A percentile compares a stretch with the other conserved stretches of the same genome.
These are phyloP conservation scores for Megalops atlanticus DNA, from an alignment of 2,113 vertebrate genomes.

Conservation along the genomic window DNA sequence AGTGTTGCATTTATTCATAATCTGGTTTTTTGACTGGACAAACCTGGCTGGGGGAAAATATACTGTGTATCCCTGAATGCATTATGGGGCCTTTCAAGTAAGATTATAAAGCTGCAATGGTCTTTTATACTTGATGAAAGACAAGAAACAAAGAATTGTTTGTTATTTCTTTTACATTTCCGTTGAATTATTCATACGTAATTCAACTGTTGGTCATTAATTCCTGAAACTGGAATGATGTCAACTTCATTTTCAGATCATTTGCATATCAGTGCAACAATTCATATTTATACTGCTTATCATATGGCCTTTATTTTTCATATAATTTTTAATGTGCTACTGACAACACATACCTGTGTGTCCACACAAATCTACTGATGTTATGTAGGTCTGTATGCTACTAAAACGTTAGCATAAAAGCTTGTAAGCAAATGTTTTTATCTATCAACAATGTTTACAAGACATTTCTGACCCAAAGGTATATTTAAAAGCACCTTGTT, in stretches of 20 bases:
- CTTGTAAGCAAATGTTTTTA: neutral
- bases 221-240: neutral
- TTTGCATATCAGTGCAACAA: no score
- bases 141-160: conserved; percentile 19
- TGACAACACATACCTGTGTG: neutral
- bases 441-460: no score
- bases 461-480: no score
- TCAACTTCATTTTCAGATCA: neutral
- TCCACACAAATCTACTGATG: neutral
- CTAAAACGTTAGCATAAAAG: neutral
- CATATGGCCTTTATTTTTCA: no score
- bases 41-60: neutral
- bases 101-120: conserved; percentile 21
- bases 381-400: neutral
- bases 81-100: conserved; percentile 20
- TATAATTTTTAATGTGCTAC: no score
- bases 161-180: conserved; percentile 2
- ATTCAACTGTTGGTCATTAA: neutral
- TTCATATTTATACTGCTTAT: neutral
- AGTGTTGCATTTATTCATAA: conserved; percentile 31
- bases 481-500: no score
- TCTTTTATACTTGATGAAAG: neutral
- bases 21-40: neutral
- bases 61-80: conserved; percentile 25
- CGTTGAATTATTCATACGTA: neutral